Evolutionary conservation across 2,888 invertebrate genomes (phyloP).

Genomic region (Dermolepida albohirtum): DNA sequence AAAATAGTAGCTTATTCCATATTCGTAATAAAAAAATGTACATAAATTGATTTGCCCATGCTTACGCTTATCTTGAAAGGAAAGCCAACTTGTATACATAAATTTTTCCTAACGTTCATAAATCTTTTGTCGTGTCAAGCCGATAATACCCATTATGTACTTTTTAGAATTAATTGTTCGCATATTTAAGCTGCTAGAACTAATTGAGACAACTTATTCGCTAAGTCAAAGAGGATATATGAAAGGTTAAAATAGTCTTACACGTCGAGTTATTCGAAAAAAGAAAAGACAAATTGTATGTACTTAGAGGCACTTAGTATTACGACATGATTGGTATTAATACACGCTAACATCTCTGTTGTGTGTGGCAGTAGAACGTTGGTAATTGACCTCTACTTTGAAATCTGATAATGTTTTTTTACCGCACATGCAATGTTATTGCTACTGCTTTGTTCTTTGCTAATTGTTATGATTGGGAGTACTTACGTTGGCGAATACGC

Average conservation of each 20-base stretch:
- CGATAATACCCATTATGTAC: conserved; percentile 23
- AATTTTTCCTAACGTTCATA: conserved; percentile 1
- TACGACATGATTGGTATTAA: conserved; percentile 5
- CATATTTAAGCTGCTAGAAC: conserved; percentile 33
- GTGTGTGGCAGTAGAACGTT: background rate
- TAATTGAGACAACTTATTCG: conserved; percentile 25
- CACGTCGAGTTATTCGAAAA: background rate
- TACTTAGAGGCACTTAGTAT: conserved; percentile 3
- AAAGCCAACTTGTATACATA: background rate
- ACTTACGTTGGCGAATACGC: no score
- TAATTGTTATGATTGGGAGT: background rate
- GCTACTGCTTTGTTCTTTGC: conserved; percentile 12
- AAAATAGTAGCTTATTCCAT: no score
- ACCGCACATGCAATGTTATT: conserved; percentile 1
- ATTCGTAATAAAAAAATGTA: background rate
- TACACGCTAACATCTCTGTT: conserved; percentile 2
- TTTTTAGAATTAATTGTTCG: conserved; percentile 28
- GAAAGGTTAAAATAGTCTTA: conserved; percentile 12
- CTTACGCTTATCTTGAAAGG: no score
- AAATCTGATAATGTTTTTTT: conserved; percentile 17
- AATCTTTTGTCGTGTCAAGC: background rate
- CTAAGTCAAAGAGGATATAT: conserved; percentile 16
- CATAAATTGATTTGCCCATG: no score
- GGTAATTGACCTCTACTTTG: conserved; percentile 22
- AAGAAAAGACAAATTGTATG: no score